phyloP scores from a whole-genome alignment of 2,888 invertebrate species.

The Cryptocephalus moraei region DNA sequence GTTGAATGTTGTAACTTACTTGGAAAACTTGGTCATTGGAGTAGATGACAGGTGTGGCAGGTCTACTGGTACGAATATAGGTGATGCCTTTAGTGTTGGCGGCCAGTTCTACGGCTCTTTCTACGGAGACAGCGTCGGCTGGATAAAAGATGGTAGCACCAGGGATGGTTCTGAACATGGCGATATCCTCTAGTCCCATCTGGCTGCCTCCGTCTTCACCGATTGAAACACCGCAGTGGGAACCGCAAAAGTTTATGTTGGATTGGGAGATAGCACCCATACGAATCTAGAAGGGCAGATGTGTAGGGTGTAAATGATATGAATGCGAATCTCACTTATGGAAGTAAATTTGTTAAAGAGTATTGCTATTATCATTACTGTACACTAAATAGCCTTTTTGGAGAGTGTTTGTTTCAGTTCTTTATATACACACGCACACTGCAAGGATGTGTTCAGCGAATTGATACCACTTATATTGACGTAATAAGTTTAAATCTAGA shows the following conservation, averaged over 20 bases:
- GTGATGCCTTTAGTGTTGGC: slow-evolving; percentile 84
- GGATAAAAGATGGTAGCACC: slow-evolving; percentile 70
- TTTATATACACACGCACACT: no score
- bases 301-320: no score
- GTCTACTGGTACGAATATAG: slow-evolving; percentile 91
- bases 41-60: slow-evolving; percentile 80
- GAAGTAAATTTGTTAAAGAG: no score
- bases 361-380: no score
- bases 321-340: no score
- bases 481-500: no score
- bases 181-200: slow-evolving; percentile 97
- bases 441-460: no score
- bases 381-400: no score
- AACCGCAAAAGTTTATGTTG: slow-evolving; percentile 91
- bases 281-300: slow-evolving; percentile 63
- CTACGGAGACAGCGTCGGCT: slow-evolving; percentile 86
- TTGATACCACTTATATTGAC: no score
- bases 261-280: slow-evolving; percentile 99
- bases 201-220: slow-evolving; percentile 98
- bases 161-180: slow-evolving; percentile 88
- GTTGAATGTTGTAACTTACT: slow-evolving; percentile 36
- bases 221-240: slow-evolving; percentile 95
- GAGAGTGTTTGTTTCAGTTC: no score
- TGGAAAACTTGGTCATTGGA: slow-evolving; percentile 70
- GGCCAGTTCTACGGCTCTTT: slow-evolving; percentile 88